These are phyloP conservation scores for Lacerta viridis DNA, from an alignment of 2,797 vertebrate species.

Conservation along the genomic window DNA sequence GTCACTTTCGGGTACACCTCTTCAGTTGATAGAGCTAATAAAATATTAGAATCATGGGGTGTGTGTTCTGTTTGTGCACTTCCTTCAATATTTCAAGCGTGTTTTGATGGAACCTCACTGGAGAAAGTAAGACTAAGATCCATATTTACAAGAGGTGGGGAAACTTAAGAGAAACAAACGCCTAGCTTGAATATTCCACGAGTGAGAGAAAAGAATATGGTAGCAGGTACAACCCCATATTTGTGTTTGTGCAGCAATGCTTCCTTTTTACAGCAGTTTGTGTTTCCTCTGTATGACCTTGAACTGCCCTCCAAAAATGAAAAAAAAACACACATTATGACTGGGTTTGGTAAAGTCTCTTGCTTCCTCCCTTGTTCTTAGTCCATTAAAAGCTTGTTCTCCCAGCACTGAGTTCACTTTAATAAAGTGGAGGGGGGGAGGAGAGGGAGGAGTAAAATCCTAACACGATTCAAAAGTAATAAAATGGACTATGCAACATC, in stretches of 20 bases:
- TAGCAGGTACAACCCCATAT: neutral
- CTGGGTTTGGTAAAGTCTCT: conserved; percentile 27
- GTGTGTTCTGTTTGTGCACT: neutral
- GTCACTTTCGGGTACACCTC: no score
- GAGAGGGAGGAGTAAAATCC: conserved; percentile 28
- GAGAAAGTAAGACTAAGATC: neutral
- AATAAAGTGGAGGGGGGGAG: neutral
- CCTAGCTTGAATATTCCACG: neutral
- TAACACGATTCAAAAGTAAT: conserved; percentile 33
- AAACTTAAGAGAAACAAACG: neutral
- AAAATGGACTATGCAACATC: conserved; percentile 44
- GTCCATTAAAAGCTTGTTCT: conserved; percentile 11
- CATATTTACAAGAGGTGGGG: neutral
- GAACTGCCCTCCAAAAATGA: neutral
- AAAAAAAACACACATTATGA: neutral
- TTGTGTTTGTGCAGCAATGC: neutral
- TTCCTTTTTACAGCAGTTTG: conserved; percentile 3
- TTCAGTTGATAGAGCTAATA: neutral
- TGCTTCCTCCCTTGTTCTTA: neutral
- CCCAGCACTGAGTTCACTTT: neutral
- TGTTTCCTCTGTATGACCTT: conserved; percentile 31
- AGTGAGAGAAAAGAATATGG: neutral
- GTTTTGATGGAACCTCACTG: neutral
- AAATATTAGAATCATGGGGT: neutral
- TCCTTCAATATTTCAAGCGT: neutral